Conservation (phyloP, 2,797 vertebrate genomes). For the Hypotaenidia philippensis region DNA sequence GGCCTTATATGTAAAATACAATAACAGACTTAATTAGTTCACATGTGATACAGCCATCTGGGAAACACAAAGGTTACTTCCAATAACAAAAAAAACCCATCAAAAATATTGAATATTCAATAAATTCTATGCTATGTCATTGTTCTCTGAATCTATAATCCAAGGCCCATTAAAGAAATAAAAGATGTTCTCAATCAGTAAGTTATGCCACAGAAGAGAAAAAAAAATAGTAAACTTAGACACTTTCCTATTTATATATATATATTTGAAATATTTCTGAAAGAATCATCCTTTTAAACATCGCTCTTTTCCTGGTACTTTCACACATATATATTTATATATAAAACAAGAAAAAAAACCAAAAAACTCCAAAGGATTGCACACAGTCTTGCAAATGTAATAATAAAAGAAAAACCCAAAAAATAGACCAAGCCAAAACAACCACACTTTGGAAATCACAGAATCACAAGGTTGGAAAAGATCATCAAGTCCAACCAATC, state of each 20-base stretch:
- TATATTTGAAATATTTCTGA: not conserved
- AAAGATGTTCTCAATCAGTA: not conserved
- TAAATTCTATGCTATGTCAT: not conserved
- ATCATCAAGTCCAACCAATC: no score
- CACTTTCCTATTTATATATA: fast-evolving
- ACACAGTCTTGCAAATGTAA: not conserved
- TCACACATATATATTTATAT: not conserved
- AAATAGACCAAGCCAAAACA: no score
- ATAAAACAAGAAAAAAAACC: not conserved
- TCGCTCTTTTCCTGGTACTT: not conserved
- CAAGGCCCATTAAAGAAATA: not conserved
- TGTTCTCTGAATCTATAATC: not conserved
- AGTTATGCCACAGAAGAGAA: not conserved
- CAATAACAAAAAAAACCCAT: not conserved
- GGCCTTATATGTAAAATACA: not conserved
- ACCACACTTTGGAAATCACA: not conserved
- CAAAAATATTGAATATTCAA: not conserved
- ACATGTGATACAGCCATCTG: not conserved
- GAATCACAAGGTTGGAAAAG: no score
- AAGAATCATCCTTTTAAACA: not conserved
- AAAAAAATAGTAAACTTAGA: not conserved
- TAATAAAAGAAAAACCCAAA: fast-evolving
- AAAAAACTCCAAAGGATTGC: not conserved
- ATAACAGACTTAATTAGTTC: not conserved
- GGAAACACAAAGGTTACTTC: not conserved